Percentiles rank a stretch among this genome's conserved stretches.
Conservation (phyloP, 2,888 invertebrate species). For the Atrina japonica region DNA sequence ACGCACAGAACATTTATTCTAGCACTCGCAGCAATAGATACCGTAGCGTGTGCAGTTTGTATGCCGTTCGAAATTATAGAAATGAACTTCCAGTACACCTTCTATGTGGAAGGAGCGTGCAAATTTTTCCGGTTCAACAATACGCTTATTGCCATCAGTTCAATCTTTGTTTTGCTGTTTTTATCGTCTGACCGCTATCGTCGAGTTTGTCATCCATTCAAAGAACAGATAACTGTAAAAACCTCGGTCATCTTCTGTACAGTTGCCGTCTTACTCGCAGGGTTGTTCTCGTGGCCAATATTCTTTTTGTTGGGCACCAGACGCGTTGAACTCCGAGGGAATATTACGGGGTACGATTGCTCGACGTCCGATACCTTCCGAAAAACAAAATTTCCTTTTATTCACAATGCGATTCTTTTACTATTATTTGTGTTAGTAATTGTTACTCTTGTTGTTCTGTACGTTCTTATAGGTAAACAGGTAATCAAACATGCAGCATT, state of each 20-base stretch:
- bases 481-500: constrained; percentile 31
- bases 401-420: constrained; percentile 29
- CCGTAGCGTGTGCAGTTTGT: constrained; percentile 25
- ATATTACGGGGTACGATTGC: constrained; percentile 43
- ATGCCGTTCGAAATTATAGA: constrained; percentile 45
- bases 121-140: constrained; percentile 42
- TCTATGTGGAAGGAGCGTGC: constrained; percentile 29
- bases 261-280: constrained; percentile 3
- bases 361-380: constrained; percentile 30
- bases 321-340: constrained; percentile 26
- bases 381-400: constrained; percentile 29
- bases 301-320: constrained; percentile 32
- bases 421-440: constrained; percentile 35
- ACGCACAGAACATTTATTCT: constrained; percentile 35
- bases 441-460: constrained; percentile 32
- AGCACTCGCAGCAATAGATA: constrained; percentile 28
- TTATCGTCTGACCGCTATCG: constrained; percentile 33
- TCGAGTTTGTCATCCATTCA: constrained; percentile 35
- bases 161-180: constrained; percentile 35
- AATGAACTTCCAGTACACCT: constrained; percentile 40
- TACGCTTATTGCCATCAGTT: constrained; percentile 30
- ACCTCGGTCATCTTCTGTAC: constrained; percentile 15
- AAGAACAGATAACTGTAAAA: constrained; percentile 28
- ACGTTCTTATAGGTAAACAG: constrained; percentile 31
- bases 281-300: constrained; percentile 36